Conservation (phyloP, 2,113 vertebrate species). For the Chaetodon auriga region DNA sequence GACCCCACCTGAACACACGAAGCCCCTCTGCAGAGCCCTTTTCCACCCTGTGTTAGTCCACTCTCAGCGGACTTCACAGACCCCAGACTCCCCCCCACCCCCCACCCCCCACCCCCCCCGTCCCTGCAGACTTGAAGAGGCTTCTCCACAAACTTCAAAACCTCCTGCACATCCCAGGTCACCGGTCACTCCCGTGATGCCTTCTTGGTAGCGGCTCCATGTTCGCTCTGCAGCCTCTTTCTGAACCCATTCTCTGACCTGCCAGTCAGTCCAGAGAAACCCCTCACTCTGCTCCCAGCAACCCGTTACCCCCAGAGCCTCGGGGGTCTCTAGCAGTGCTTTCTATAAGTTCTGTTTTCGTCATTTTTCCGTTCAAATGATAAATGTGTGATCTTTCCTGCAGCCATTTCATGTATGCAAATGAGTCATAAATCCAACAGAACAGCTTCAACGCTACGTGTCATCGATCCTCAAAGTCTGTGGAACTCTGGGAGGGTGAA, state of each 20-base stretch:
- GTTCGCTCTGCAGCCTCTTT: background rate
- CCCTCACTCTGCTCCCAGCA: background rate
- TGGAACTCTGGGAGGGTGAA: background rate
- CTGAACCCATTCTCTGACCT: background rate
- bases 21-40: background rate
- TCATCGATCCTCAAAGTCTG: background rate
- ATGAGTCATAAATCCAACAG: background rate
- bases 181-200: background rate
- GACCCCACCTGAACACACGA: background rate
- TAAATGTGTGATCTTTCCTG: background rate
- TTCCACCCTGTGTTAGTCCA: background rate
- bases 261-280: slow-evolving; percentile 27
- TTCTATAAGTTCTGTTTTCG: background rate
- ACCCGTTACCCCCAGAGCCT: background rate
- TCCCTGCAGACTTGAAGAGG: background rate
- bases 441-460: background rate
- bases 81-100: background rate
- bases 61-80: background rate
- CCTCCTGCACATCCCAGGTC: background rate
- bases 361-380: background rate
- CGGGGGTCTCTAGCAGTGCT: background rate
- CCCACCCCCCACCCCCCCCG: slow-evolving; percentile 9
- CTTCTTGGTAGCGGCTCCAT: background rate
- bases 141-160: slow-evolving; percentile 27
- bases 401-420: background rate